Evolutionary conservation across 23 tunicate genomes (phyloP).

Genomic region (Botrylloides violaceus): DNA sequence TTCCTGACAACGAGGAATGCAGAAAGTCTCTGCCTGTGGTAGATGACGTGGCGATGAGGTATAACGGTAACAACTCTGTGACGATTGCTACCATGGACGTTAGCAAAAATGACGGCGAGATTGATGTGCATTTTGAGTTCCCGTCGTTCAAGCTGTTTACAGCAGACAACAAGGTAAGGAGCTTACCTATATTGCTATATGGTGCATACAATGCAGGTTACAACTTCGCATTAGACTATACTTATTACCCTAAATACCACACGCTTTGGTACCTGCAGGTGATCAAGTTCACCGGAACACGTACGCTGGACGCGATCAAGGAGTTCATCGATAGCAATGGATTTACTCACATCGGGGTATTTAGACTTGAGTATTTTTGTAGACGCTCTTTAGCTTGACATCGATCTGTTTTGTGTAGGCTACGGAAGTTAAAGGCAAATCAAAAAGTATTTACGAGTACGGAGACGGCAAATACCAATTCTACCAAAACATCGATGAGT

Average conservation of each 20-base stretch:
- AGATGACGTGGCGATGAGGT: constrained; percentile 42
- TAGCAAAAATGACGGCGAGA: constrained; percentile 55
- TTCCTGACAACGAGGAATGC: constrained; percentile 13
- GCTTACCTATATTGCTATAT: no score
- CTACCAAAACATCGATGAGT: background rate
- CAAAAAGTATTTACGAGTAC: background rate
- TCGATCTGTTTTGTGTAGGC: background rate
- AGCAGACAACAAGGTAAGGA: constrained; percentile 42
- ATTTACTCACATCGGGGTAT: background rate
- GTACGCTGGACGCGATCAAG: constrained; percentile 3
- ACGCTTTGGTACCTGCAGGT: background rate
- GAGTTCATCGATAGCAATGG: constrained; percentile 15
- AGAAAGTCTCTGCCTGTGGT: constrained; percentile 37
- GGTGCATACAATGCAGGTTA: no score
- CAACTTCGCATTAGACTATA: no score
- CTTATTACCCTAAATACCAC: no score
- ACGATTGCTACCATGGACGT: constrained; percentile 55
- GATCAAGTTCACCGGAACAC: background rate
- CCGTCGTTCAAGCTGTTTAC: constrained; percentile 60
- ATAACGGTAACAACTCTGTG: constrained; percentile 26
- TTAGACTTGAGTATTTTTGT: background rate
- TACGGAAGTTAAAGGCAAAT: background rate
- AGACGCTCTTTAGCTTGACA: background rate
- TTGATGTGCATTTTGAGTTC: constrained; percentile 36
- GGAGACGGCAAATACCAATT: background rate